Evolutionary conservation across 2,797 vertebrate genomes (phyloP), one percentile per base, ranked within the genome.

Genomic region (Poeciliopsis paucimaculata): DNA sequence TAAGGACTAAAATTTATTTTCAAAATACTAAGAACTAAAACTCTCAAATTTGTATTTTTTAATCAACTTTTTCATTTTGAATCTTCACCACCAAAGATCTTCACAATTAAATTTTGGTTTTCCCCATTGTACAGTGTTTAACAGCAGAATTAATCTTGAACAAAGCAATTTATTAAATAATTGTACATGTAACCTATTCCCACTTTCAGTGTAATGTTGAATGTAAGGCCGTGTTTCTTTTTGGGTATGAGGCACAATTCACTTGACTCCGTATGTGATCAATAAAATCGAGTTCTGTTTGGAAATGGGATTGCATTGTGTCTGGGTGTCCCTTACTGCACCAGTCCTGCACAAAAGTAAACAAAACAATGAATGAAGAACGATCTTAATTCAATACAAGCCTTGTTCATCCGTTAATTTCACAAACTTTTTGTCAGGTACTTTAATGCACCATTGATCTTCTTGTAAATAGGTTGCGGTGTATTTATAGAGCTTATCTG

Each of bases 291-390:
- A 92, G 81, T 83, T 82, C 74, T 77, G 57, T 75, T 80, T 82
- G 57, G 79, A 86, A 88, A 75, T 46, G 71, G 77, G 51, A 84
- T 79, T 82, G 78, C 78, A 62, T 80, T 86, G 82, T 82, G 74
- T 77, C 53, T 55, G 13, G 12, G 46, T 53, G 79, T 12, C 10
- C 36, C 78, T 73, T 70, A 74, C 78, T 85, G 70, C 81, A 51
- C 60, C 47, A 34, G 76, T 77, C 77, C 55, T 2, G 5, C 53
- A 73, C 57, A 53, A 82, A 90, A 85, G 80, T 88, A 87, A 90
- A 90, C 86, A 88, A 88, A 86, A 75, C 62, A 85, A 81, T 75
- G 66, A 89, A 92, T 90, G 85, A 89, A 90, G 87, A 91, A 88
- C 86, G 81, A 90, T 87, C 80, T 81, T 83, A 79, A 87, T 87